phyloP scores from a whole-genome alignment of 2,113 vertebrate genomes.

The Hippopotamus amphibius region DNA sequence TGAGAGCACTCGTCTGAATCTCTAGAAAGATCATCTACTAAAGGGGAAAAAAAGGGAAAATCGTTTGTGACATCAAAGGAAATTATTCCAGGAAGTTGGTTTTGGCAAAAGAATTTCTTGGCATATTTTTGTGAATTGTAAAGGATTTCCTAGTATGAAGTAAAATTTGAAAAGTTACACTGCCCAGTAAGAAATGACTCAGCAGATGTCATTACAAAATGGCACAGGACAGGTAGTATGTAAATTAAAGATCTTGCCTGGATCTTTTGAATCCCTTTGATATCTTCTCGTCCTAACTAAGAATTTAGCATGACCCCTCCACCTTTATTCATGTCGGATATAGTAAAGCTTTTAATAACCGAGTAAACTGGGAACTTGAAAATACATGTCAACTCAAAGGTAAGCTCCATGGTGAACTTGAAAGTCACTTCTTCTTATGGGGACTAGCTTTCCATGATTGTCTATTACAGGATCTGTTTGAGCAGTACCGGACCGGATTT shows the following conservation, averaged over 20 bases:
- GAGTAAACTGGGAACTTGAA: conserved; percentile 33
- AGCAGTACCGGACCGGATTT: background rate
- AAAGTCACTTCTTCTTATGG: background rate
- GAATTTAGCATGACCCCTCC: background rate
- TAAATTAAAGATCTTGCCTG: background rate
- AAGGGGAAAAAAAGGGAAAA: background rate
- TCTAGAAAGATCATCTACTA: background rate
- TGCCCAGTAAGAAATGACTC: background rate
- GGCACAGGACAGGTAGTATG: background rate
- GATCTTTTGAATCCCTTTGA: background rate
- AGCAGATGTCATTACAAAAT: conserved; percentile 16
- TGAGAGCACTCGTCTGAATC: background rate
- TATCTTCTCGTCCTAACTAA: conserved; percentile 29
- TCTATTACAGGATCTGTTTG: background rate
- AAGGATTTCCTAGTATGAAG: conserved; percentile 21
- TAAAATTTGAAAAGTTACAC: conserved; percentile 55
- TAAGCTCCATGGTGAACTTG: background rate
- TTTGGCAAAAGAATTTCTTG: conserved; percentile 40
- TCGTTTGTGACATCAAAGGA: conserved; percentile 44
- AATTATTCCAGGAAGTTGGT: conserved; percentile 7
- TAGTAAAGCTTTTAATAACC: conserved; percentile 48
- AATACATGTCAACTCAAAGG: background rate
- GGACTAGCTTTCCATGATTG: background rate
- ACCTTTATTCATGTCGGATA: background rate
- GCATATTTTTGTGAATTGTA: conserved; percentile 22